These are phyloP conservation scores for Fabriciana adippe DNA, from an alignment of 2,888 invertebrate species.

Conservation along the genomic window DNA sequence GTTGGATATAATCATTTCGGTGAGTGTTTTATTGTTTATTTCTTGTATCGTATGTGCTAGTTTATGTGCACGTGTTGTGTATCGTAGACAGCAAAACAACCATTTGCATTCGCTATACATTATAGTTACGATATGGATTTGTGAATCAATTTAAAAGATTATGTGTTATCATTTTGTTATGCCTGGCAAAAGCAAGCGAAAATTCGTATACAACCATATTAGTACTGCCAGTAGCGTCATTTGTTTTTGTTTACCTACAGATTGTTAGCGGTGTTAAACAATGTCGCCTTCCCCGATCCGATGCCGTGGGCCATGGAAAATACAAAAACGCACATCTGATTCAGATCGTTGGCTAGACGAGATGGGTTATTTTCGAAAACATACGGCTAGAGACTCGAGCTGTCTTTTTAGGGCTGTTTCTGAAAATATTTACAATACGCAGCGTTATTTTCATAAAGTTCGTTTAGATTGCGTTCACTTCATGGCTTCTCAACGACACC, in stretches of 20 bases:
- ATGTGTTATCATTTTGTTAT: slow-evolving; percentile 9
- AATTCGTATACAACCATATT: slow-evolving; percentile 21
- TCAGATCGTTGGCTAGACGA: slow-evolving; percentile 90
- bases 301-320: slow-evolving; percentile 76
- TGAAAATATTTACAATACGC: slow-evolving; percentile 88
- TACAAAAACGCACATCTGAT: slow-evolving; percentile 75
- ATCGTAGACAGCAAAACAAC: slow-evolving; percentile 76
- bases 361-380: slow-evolving; percentile 92
- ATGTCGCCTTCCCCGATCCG: slow-evolving; percentile 77
- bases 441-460: slow-evolving; percentile 88
- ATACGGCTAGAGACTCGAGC: slow-evolving; percentile 93
- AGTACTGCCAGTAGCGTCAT: slow-evolving; percentile 57
- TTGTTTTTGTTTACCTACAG: slow-evolving; percentile 81
- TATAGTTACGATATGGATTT: slow-evolving; percentile 78
- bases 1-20: slow-evolving; percentile 66
- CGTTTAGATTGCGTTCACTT: slow-evolving; percentile 88
- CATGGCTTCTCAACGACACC: slow-evolving; percentile 84
- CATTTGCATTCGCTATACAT: slow-evolving; percentile 70
- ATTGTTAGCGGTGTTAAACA: slow-evolving; percentile 64
- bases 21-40: slow-evolving; percentile 60
- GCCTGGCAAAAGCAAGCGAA: slow-evolving; percentile 14
- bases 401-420: slow-evolving; percentile 94
- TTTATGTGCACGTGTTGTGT: slow-evolving; percentile 74
- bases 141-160: slow-evolving; percentile 19
- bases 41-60: slow-evolving; percentile 50